phyloP scores from a whole-genome alignment of 2,888 invertebrate genomes.

The Erebia ligea region DNA sequence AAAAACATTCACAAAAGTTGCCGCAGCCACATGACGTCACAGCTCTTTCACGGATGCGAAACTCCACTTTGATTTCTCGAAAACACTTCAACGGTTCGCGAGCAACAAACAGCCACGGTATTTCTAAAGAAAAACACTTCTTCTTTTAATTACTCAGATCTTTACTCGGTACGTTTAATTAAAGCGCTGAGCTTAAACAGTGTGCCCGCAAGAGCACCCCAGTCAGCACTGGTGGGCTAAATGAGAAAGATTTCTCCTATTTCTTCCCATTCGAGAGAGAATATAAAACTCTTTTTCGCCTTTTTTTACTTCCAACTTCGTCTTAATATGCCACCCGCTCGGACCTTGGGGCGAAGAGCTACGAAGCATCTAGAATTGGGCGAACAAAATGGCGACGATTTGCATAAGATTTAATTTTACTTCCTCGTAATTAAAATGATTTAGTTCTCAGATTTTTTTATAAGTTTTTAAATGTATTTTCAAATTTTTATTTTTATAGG shows the following conservation, averaged over 20 bases:
- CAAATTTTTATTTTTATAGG: no score
- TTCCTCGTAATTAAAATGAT: no score
- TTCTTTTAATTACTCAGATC: conserved; percentile 37
- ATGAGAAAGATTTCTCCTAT: conserved; percentile 83
- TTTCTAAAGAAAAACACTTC: conserved; percentile 34
- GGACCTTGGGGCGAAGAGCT: conserved; percentile 69
- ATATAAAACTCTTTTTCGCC: conserved; percentile 84
- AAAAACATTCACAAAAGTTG: conserved; percentile 10
- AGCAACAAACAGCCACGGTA: conserved; percentile 7
- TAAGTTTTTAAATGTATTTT: no score
- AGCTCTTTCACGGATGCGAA: conserved; percentile 5
- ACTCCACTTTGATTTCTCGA: conserved; percentile 12
- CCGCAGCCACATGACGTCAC: conserved; percentile 26
- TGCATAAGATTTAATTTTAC: neutral
- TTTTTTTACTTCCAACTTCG: conserved; percentile 83
- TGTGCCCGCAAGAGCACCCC: conserved; percentile 71
- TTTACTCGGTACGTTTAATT: conserved; percentile 45
- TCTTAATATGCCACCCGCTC: conserved; percentile 84
- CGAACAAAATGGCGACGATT: neutral
- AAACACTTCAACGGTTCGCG: conserved; percentile 15
- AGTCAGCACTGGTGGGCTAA: conserved; percentile 79
- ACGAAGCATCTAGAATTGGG: conserved; percentile 54
- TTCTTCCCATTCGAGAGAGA: conserved; percentile 83
- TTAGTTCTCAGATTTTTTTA: no score
- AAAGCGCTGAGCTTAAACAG: conserved; percentile 54